Evolutionary conservation across 2,113 vertebrate species (phyloP), one percentile per base, ranked within the genome.

Genomic region (Gorsachius goisagi): DNA sequence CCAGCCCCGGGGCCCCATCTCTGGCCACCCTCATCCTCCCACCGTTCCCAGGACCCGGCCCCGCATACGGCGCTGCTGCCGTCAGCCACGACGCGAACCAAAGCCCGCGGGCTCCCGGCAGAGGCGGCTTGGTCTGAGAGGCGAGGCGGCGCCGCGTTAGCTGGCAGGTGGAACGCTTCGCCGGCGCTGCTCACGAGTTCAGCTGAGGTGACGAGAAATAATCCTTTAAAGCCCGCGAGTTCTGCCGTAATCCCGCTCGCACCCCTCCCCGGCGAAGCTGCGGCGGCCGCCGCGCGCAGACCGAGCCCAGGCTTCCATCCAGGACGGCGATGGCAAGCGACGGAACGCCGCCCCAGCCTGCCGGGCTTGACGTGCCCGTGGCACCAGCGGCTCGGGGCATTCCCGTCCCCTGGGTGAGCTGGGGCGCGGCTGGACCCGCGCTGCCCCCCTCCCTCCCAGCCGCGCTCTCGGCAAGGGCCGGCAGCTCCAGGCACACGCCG

Each of bases 11-110:
- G 32, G 32, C 50, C n/a, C 3, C 1, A 8, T 6, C 63, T n/a
- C 22, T 3, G 33, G 50, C 47, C 63, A 9, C 63, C 1, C 12
- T 24, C 20, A 2, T 15, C 47, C 52, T 56, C 30, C 7, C 2
- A 3, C 0, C 17, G 0, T 20, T 10, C 52, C 27, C 32, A 4
- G 64, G 30, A 12, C 44, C 12, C 3, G 44, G 50, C 24, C n/a
- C 45, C 11, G 37, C 8, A 5, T 3, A 6, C 4, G 1, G 17
- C 2, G 1, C 45, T 2, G 5, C 4, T 1, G 8, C 35, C 19
- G 1, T 3, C 47, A 16, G 8, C 26, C 15, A n/a, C 0, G 0
- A 17, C 3, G 5, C 7, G 26, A 21, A 2, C 2, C 21, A 6
- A 12, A 37, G 3, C 69, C 22, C 9, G 3, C 0, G 35, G 22